Conservation (phyloP, 2,888 invertebrate species). For the Meganola albula region DNA sequence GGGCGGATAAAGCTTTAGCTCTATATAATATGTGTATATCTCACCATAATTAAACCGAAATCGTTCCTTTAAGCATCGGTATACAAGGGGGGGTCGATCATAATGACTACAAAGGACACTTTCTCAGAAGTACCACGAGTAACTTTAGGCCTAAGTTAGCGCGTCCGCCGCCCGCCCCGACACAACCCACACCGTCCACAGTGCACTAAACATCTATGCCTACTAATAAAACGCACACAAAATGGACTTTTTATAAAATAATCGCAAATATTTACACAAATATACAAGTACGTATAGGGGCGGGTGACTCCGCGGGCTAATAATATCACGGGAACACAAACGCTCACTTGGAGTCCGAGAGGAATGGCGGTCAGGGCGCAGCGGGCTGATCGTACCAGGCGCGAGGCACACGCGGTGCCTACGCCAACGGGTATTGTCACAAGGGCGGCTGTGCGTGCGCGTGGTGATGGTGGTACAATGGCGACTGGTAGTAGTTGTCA, state of each 20-base stretch:
- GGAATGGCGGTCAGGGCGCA: slow-evolving; percentile 36
- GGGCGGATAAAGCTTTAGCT: slow-evolving; percentile 40
- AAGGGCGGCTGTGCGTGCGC: slow-evolving; percentile 88
- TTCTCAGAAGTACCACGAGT: slow-evolving; percentile 52
- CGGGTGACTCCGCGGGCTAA: slow-evolving; percentile 33
- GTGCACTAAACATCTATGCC: slow-evolving; percentile 52
- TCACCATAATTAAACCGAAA: slow-evolving; percentile 13
- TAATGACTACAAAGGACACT: slow-evolving; percentile 62
- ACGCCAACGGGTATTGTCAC: slow-evolving; percentile 95
- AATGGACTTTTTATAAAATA: slow-evolving; percentile 49
- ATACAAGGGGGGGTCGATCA: slow-evolving; percentile 43
- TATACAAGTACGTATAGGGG: slow-evolving; percentile 39
- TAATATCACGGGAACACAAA: slow-evolving; percentile 69
- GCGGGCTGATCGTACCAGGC: slow-evolving; percentile 44
- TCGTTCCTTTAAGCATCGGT: slow-evolving; percentile 38
- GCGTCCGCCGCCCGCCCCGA: slow-evolving; percentile 47
- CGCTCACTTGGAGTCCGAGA: slow-evolving; percentile 67
- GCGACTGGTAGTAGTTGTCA: slow-evolving; percentile 90
- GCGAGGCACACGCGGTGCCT: slow-evolving; percentile 70
- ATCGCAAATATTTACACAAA: slow-evolving; percentile 65
- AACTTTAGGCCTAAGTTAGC: slow-evolving; percentile 58
- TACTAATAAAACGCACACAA: slow-evolving; percentile 61
- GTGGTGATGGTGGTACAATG: slow-evolving; percentile 83
- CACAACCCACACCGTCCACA: slow-evolving; percentile 34
- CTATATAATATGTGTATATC: too few species aligned